Evolutionary conservation across 2,888 invertebrate genomes (phyloP).

Genomic region (Napeogenes inachia): DNA sequence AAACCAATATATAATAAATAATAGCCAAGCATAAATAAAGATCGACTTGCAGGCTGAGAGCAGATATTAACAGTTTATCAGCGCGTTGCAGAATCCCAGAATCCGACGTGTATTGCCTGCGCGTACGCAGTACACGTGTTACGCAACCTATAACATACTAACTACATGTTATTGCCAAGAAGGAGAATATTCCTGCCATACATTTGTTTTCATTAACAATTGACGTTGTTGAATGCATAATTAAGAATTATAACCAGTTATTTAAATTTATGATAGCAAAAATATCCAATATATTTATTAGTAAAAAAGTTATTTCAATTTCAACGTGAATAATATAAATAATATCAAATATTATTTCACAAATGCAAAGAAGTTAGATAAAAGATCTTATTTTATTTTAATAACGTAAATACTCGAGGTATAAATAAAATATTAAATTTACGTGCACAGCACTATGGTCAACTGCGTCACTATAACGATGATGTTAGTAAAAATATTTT

Average conservation of each 20-base stretch:
- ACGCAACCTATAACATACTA: constrained; percentile 40
- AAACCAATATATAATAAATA: no score
- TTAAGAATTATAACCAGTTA: constrained; percentile 10
- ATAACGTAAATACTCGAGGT: neutral
- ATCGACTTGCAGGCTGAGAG: no score
- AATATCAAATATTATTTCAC: no score
- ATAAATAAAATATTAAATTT: neutral
- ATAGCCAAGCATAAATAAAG: no score
- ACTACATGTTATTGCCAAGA: constrained; percentile 43
- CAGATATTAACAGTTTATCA: constrained; percentile 15
- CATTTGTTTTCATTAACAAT: constrained; percentile 19
- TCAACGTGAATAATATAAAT: no score
- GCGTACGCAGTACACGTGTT: constrained; percentile 25
- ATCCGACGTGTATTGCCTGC: constrained; percentile 10
- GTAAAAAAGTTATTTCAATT: no score
- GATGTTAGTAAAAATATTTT: neutral
- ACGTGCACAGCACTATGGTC: neutral
- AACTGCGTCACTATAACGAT: neutral
- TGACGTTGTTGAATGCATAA: constrained; percentile 15
- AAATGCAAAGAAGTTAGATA: no score
- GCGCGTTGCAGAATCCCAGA: constrained; percentile 16
- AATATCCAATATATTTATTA: constrained; percentile 2
- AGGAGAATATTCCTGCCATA: constrained; percentile 43
- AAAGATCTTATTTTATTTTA: neutral
- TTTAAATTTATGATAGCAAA: constrained; percentile 10